Base-by-base conservation (phyloP, 2,888 invertebrate species). In the Cataglyphis rosenhaueri region DNA sequence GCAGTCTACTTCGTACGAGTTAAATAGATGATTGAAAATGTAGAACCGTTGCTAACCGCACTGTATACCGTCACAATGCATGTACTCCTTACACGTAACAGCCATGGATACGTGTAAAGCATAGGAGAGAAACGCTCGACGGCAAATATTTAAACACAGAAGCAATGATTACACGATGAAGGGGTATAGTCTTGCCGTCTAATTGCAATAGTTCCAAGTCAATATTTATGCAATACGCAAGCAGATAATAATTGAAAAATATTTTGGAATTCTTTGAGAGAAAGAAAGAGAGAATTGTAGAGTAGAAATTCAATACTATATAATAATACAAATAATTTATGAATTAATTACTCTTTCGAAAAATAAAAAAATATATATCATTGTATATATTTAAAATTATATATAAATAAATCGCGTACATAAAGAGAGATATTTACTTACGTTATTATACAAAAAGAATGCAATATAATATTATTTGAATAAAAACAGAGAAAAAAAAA, bases 71-170 rank as follows among this genome's bases (percentile, higher is more conserved):
- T 70, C 8, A 35, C 48, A 25, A 79, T 79, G 35, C 78, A 68
- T 70, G 59, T 79, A 79, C 78, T 79, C 70, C 78, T 79, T 79
- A 70, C 71, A 70, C 70, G 78, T 70, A 70, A n/a, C 52, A 29
- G n/a, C 41, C 70, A 18, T 18, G 59, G 61, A 70, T 79, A 70
- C 78, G 78, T 79, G 78, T 70, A 79, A 79, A 70, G 70, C 75
- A 81, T 81, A 75, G 59, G 41, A 76, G 81, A 81, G 74, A 81
- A 55, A 81, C 61, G 79, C 75, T 62, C 41, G 62, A 62, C 41
- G 29, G 55, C 64, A 81, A 81, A 64, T 81, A 81, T 81, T 74
- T 74, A 74, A 81, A 64, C 75, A 38, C 52, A 62, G 61, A 52
- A 61, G 61, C 71, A 81, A 81, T 74, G 70, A 59, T 78, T 78